Percentiles rank a stretch among this genome's conserved stretches.
Evolutionary conservation across 2,113 vertebrate genomes (phyloP).

Genomic region (Apteryx owenii): DNA sequence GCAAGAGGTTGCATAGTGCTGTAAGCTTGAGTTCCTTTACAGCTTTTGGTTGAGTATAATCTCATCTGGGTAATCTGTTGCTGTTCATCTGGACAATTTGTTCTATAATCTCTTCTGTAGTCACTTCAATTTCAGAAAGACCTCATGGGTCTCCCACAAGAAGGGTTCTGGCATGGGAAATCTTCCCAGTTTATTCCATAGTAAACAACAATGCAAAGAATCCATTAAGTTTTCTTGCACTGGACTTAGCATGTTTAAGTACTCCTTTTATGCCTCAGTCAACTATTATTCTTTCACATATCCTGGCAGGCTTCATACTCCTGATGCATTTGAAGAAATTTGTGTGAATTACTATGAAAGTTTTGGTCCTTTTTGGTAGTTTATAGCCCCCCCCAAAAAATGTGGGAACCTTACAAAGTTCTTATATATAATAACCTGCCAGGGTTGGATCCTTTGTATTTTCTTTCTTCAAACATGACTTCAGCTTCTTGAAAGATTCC

Average conservation of each 20-base stretch:
- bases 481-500: not conserved
- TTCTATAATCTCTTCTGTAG: not conserved
- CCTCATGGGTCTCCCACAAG: not conserved
- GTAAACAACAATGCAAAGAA: not conserved
- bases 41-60: not conserved
- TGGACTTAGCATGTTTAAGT: not conserved
- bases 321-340: not conserved
- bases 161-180: not conserved
- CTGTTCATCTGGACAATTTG: not conserved
- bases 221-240: not conserved
- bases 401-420: not conserved
- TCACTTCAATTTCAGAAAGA: not conserved
- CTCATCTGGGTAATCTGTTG: not conserved
- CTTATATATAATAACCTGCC: not conserved
- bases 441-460: not conserved
- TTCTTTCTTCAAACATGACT: not conserved
- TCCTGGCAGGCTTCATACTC: not conserved
- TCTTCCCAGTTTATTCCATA: not conserved
- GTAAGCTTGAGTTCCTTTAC: not conserved
- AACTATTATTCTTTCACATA: not conserved
- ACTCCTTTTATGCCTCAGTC: not conserved
- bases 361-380: not conserved
- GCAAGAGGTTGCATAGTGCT: not conserved
- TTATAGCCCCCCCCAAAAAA: not conserved
- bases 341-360: not conserved